phyloP scores from a whole-genome alignment of 2,888 invertebrate genomes.

The Pterostichus niger region DNA sequence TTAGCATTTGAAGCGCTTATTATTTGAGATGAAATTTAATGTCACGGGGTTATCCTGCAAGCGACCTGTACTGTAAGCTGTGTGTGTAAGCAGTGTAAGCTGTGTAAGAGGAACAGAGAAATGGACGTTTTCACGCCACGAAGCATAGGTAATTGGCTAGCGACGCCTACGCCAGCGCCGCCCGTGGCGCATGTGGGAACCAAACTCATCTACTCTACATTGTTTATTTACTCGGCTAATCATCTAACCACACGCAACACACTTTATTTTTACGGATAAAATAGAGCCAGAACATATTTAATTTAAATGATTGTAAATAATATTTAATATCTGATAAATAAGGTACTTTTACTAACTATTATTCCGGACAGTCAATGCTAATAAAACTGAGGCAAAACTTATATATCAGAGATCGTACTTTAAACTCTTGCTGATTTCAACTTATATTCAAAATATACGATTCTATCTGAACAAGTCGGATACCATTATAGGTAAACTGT shows the following conservation, averaged over 20 bases:
- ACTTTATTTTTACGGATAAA: constrained; percentile 7
- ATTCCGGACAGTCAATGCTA: no score
- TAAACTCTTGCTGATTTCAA: no score
- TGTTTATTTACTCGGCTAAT: constrained; percentile 52
- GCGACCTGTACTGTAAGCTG: neutral
- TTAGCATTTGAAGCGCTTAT: constrained; percentile 44
- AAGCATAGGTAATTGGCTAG: constrained; percentile 51
- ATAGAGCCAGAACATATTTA: constrained; percentile 1
- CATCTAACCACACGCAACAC: constrained; percentile 38
- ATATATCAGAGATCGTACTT: no score
- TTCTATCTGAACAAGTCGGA: no score
- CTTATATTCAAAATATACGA: no score
- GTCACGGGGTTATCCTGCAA: constrained; percentile 39
- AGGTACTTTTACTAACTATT: no score
- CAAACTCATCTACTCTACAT: constrained; percentile 55
- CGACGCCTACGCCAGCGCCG: constrained; percentile 56
- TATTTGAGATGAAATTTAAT: constrained; percentile 56
- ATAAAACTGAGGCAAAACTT: no score
- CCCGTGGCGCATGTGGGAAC: constrained; percentile 63
- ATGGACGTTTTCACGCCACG: constrained; percentile 53
- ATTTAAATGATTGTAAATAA: no score
- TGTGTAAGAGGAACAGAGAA: constrained; percentile 14
- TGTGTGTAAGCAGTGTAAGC: neutral
- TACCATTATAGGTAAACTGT: no score
- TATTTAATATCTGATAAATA: no score